Percentiles rank a stretch among this genome's conserved stretches.
Evolutionary conservation across 2,797 vertebrate genomes (phyloP).

Genomic region (Poeciliopsis presidionis): DNA sequence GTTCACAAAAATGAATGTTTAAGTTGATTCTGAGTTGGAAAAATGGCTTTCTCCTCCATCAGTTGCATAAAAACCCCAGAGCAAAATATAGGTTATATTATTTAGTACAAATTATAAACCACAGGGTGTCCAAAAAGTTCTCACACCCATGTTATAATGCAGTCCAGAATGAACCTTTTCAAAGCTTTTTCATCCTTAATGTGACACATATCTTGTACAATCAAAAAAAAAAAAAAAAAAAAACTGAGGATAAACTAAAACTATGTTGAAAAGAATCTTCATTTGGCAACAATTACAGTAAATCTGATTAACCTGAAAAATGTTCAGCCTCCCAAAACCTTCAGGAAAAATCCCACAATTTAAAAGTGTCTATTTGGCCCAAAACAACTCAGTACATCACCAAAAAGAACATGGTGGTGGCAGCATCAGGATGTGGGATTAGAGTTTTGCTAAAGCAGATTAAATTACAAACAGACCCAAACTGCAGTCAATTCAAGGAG

Average conservation of each 20-base stretch:
- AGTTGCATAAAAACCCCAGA: slow-evolving; percentile 27
- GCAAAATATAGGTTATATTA: slow-evolving; percentile 9
- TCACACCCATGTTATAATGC: neutral
- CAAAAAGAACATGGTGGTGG: neutral
- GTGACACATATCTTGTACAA: neutral
- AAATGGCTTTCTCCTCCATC: slow-evolving; percentile 63
- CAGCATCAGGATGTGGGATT: neutral
- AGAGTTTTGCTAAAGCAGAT: neutral
- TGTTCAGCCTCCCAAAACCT: neutral
- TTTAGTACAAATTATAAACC: slow-evolving; percentile 2
- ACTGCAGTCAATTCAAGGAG: neutral
- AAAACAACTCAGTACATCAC: neutral
- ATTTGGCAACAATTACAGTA: neutral
- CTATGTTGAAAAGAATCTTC: no score
- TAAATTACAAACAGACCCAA: neutral
- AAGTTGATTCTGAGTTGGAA: slow-evolving; percentile 36
- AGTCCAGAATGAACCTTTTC: neutral
- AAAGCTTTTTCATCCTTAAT: neutral
- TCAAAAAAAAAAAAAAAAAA: neutral
- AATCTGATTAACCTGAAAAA: neutral
- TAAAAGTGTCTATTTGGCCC: neutral
- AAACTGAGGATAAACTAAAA: no score
- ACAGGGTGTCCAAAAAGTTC: neutral
- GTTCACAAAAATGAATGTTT: slow-evolving; percentile 37
- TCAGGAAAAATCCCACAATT: neutral